These are phyloP conservation scores for Trichonephila clavipes DNA, from an alignment of 1,140 invertebrate species.

Conservation along the genomic window DNA sequence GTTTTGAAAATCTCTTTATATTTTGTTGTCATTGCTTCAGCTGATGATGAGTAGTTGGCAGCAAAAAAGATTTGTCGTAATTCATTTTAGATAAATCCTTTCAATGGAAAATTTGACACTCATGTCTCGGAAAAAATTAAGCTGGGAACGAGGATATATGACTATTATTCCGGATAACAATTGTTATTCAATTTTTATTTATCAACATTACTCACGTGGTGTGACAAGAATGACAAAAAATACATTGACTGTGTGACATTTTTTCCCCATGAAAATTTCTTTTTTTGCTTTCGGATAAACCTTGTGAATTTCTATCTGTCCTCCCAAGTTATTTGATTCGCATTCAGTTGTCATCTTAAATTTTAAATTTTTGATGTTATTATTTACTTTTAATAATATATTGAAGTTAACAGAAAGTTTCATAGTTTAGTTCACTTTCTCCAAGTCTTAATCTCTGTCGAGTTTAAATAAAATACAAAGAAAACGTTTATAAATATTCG, in stretches of 20 bases:
- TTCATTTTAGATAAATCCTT: background rate
- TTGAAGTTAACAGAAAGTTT: too few relatives aligned
- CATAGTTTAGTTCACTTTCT: too few relatives aligned
- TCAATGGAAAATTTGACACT: background rate
- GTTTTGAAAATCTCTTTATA: background rate
- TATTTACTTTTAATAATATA: too few relatives aligned
- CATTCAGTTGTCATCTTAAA: too few relatives aligned
- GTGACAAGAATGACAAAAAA: slow-evolving; percentile 14
- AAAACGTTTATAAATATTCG: too few relatives aligned
- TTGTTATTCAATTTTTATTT: background rate
- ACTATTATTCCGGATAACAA: background rate
- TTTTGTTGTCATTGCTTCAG: background rate
- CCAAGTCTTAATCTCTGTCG: too few relatives aligned
- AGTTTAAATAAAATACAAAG: too few relatives aligned
- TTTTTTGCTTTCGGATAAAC: too few relatives aligned
- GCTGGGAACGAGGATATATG: background rate
- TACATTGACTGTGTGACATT: background rate
- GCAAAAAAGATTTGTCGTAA: slow-evolving; percentile 12
- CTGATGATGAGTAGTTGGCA: background rate
- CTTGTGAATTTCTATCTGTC: too few relatives aligned
- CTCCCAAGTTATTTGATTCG: too few relatives aligned
- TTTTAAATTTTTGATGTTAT: too few relatives aligned
- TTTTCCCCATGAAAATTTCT: background rate
- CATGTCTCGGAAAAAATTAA: background rate
- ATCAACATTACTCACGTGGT: background rate